phyloP scores from a whole-genome alignment of 1,140 invertebrate genomes.

The Platyura marginata region DNA sequence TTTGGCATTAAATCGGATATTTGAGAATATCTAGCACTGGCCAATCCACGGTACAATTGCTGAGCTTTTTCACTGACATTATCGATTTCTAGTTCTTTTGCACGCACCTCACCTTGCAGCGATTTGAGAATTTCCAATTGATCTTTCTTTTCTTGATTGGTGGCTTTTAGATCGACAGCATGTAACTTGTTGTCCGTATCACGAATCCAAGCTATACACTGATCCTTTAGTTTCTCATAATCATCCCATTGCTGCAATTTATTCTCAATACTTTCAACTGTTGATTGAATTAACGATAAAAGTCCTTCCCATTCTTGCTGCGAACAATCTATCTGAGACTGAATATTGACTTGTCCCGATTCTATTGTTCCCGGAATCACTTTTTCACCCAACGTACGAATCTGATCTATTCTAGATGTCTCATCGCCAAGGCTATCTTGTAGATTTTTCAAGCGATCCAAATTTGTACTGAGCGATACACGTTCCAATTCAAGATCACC shows the following conservation, averaged over 20 bases:
- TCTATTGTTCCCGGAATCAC: slow-evolving; percentile 77
- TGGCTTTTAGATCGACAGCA: slow-evolving; percentile 72
- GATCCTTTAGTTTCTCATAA: slow-evolving; percentile 74
- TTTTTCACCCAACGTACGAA: slow-evolving; percentile 65
- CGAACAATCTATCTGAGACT: slow-evolving; percentile 66
- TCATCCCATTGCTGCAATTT: slow-evolving; percentile 82
- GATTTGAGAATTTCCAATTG: slow-evolving; percentile 61
- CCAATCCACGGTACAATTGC: slow-evolving; percentile 49
- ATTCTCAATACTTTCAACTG: slow-evolving; percentile 55
- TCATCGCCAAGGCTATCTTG: slow-evolving; percentile 66
- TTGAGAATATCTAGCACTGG: slow-evolving; percentile 43
- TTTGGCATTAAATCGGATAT: slow-evolving; percentile 76
- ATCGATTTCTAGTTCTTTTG: slow-evolving; percentile 86
- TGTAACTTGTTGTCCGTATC: slow-evolving; percentile 76
- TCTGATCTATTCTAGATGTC: slow-evolving; percentile 60
- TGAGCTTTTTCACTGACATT: slow-evolving; percentile 80
- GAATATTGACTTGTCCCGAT: slow-evolving; percentile 67
- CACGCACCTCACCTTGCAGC: slow-evolving; percentile 72
- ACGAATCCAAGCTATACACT: slow-evolving; percentile 72
- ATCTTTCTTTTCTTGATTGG: slow-evolving; percentile 61
- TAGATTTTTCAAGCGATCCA: slow-evolving; percentile 78
- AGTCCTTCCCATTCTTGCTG: slow-evolving; percentile 83
- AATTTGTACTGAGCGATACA: slow-evolving; percentile 73
- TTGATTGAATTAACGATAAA: slow-evolving; percentile 51
- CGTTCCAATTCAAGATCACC: slow-evolving; percentile 72